Percentiles rank a stretch among this genome's conserved stretches.
Evolutionary conservation across 1,140 invertebrate genomes (phyloP).

Genomic region (Atopsyche davidsoni): DNA sequence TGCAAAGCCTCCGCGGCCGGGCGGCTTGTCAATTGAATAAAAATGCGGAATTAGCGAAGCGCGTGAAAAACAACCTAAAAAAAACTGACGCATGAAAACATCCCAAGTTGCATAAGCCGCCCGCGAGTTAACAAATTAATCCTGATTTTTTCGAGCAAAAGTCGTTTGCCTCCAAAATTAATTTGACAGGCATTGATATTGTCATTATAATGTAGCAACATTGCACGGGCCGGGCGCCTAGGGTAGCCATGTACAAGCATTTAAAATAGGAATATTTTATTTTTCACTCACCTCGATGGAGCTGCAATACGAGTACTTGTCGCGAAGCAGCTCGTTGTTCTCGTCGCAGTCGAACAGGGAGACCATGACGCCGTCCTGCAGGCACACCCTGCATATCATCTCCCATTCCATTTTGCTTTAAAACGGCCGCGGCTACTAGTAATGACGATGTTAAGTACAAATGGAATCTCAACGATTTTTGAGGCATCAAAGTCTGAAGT

Average conservation of each 20-base stretch:
- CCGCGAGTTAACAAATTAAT: no score
- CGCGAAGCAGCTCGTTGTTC: constrained; percentile 50
- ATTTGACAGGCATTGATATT: constrained; percentile 15
- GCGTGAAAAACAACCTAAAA: no score
- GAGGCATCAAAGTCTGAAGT: constrained; percentile 1
- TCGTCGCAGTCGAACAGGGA: constrained; percentile 51
- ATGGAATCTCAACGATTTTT: constrained; percentile 5
- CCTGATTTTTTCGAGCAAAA: no score
- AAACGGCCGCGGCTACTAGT: constrained; percentile 4
- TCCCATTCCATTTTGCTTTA: constrained; percentile 47
- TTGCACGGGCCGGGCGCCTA: constrained; percentile 32
- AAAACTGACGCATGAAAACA: no score
- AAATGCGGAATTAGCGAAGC: no score
- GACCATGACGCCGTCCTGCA: constrained; percentile 49
- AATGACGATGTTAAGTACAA: not conserved
- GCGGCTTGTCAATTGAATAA: no score
- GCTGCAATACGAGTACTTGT: constrained; percentile 52
- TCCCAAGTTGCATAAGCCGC: no score
- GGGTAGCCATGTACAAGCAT: constrained; percentile 50
- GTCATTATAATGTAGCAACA: constrained; percentile 18
- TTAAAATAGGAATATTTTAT: constrained; percentile 39
- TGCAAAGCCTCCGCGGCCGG: no score
- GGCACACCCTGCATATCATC: constrained; percentile 51
- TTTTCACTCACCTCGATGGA: constrained; percentile 48
- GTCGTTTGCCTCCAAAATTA: constrained; percentile 18